Percentiles rank a stretch among this genome's conserved stretches.
These are phyloP conservation scores for Hyperoplus immaculatus DNA, from an alignment of 2,797 vertebrate genomes.

Conservation along the genomic window DNA sequence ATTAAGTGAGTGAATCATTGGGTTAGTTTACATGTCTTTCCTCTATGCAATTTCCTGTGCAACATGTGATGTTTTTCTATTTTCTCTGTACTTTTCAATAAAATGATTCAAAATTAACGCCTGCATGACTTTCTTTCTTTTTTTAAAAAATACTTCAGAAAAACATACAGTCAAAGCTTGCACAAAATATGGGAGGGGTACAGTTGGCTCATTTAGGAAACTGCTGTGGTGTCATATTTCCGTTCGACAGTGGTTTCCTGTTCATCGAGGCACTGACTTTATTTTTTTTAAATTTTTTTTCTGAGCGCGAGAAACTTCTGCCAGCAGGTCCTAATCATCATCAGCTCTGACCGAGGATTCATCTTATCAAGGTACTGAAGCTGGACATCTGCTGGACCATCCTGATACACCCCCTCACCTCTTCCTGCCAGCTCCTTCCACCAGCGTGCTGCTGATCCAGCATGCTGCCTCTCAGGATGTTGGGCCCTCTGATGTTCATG, in stretches of 20 bases:
- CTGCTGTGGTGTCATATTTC: slow-evolving; percentile 33
- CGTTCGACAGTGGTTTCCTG: slow-evolving; percentile 56
- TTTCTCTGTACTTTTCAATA: slow-evolving; percentile 41
- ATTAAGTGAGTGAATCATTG: no score
- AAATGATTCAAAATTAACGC: slow-evolving; percentile 3
- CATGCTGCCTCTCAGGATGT: slow-evolving; percentile 47
- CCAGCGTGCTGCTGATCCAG: not conserved
- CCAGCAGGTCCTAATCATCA: not conserved
- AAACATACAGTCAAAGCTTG: not conserved
- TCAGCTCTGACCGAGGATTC: not conserved
- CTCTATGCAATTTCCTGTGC: slow-evolving; percentile 9
- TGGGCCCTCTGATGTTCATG: slow-evolving; percentile 47
- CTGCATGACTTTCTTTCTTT: not conserved
- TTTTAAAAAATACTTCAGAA: not conserved
- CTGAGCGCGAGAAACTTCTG: not conserved
- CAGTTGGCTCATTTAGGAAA: not conserved
- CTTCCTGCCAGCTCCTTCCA: slow-evolving; percentile 8
- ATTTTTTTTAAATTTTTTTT: not conserved
- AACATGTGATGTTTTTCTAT: not conserved
- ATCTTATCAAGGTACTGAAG: not conserved
- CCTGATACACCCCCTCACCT: slow-evolving; percentile 1
- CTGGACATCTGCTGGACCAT: slow-evolving; percentile 15
- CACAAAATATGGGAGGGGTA: not conserved
- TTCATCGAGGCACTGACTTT: slow-evolving; percentile 45
- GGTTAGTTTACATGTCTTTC: not conserved